A percentile compares a stretch with the other conserved stretches of the same genome.
phyloP scores from a whole-genome alignment of 2,888 invertebrate genomes.

The Cloeon dipterum region DNA sequence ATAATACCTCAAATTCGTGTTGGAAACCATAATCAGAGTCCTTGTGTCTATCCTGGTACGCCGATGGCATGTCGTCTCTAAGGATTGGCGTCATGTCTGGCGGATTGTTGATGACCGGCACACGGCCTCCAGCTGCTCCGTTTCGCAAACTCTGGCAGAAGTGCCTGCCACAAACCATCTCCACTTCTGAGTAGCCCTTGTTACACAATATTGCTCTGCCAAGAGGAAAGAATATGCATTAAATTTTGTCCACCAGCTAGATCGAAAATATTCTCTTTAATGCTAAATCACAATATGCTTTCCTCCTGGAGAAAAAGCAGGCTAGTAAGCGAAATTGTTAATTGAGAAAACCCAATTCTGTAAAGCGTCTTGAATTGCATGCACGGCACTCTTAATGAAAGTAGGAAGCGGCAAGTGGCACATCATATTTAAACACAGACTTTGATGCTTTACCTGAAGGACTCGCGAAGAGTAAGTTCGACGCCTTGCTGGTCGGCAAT shows the following conservation, averaged over 20 bases:
- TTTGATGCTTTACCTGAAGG: constrained; percentile 44
- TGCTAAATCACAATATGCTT: not conserved
- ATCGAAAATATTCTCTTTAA: no score
- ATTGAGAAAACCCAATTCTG: no score
- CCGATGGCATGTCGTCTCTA: constrained; percentile 44
- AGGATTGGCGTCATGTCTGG: constrained; percentile 65
- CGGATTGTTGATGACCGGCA: constrained; percentile 37
- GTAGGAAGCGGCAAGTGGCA: no score
- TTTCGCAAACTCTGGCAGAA: constrained; percentile 43
- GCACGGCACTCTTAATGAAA: not conserved
- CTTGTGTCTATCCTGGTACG: constrained; percentile 58
- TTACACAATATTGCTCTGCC: not conserved
- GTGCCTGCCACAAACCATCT: constrained; percentile 17
- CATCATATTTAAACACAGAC: no score
- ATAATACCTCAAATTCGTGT: constrained; percentile 57
- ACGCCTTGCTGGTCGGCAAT: constrained; percentile 36
- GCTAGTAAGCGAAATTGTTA: no score
- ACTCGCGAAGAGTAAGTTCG: constrained; percentile 40
- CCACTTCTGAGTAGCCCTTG: constrained; percentile 1
- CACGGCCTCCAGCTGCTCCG: constrained; percentile 22
- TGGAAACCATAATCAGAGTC: constrained; percentile 82
- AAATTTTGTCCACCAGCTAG: no score
- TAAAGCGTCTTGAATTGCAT: not conserved
- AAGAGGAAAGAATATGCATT: not conserved
- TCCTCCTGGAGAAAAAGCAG: not conserved